These are phyloP conservation scores for Daboia siamensis DNA, from an alignment of 2,113 vertebrate genomes.

Conservation along the genomic window DNA sequence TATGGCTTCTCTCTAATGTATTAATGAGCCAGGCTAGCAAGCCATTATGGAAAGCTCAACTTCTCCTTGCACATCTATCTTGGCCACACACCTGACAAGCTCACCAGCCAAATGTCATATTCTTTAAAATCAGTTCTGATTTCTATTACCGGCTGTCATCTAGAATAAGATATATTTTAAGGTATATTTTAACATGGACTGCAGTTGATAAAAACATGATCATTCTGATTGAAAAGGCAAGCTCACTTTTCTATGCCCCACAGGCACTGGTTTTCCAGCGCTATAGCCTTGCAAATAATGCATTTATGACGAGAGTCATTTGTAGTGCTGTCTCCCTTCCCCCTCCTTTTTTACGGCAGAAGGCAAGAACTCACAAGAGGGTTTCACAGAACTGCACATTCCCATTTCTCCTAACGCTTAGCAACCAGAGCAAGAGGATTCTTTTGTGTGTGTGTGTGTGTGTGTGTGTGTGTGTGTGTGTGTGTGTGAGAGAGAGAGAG, in stretches of 20 bases:
- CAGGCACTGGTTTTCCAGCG: fast-evolving
- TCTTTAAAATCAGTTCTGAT: not conserved
- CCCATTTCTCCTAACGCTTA: conserved; percentile 59
- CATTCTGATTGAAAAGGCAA: not conserved
- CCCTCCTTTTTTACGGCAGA: conserved; percentile 9
- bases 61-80: not conserved
- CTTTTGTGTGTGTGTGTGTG: not conserved
- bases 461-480: not conserved
- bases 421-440: conserved; percentile 49
- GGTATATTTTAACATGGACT: not conserved
- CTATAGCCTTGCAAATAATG: not conserved
- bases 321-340: not conserved
- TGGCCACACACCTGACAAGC: not conserved
- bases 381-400: conserved; percentile 51
- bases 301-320: not conserved
- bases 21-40: not conserved
- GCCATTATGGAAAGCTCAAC: not conserved
- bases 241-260: fast-evolving
- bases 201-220: not conserved
- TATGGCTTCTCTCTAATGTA: not conserved
- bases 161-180: not conserved
- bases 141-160: not conserved
- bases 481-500: conserved; percentile 1
- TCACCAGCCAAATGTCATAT: not conserved
- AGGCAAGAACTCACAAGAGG: conserved; percentile 34